Evolutionary conservation across 2,113 vertebrate species (phyloP), one percentile per base, ranked within the genome.

Genomic region (Bettongia penicillata): DNA sequence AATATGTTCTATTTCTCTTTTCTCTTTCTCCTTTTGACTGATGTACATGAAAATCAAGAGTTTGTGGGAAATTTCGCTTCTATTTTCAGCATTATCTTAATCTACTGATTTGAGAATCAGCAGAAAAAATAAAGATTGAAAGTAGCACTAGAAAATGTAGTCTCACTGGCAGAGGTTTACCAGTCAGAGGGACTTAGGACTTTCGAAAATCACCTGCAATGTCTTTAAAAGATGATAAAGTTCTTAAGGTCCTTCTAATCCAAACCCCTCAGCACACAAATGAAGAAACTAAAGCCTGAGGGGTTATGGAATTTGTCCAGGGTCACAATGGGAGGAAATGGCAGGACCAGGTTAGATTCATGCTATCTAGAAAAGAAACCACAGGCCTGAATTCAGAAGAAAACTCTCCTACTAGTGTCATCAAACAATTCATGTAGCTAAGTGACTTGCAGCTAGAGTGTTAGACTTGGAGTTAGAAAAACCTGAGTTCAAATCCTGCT

Each of bases 121-220:
- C 3, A 57, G 93, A 51, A 47, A 94, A 92, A 94, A 52, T 22
- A 84, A 43, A 93, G 93, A 97, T 95, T 23, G 49, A 16, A 96
- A 47, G 95, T 93, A 84, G 51, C 43, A 90, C 77, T 89, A 95
- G 52, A 23, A 92, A 91, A 8, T 91, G 7, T 61, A 96, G 89
- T 95, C 49, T 92, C 48, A 61, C 51, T 89, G 97, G 95, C 25
- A 47, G 28, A 51, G 93, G 9, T 91, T 91, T 95, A 51, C 47
- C 12, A 19, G 25, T 50, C 95, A 91, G 90, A 94, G 57, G 96
- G n/a, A 91, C 2, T 94, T 95, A 91, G 90, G 43, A 93, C 96
- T 95, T 96, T 53, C 94, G 90, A 96, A 95, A 97, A 96, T 96
- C 91, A 96, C 53, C 92, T 97, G 49, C 25, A 93, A 43, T 94